Evolutionary conservation across 1,140 invertebrate genomes (phyloP).

Genomic region (Zaprionus lachaisei): DNA sequence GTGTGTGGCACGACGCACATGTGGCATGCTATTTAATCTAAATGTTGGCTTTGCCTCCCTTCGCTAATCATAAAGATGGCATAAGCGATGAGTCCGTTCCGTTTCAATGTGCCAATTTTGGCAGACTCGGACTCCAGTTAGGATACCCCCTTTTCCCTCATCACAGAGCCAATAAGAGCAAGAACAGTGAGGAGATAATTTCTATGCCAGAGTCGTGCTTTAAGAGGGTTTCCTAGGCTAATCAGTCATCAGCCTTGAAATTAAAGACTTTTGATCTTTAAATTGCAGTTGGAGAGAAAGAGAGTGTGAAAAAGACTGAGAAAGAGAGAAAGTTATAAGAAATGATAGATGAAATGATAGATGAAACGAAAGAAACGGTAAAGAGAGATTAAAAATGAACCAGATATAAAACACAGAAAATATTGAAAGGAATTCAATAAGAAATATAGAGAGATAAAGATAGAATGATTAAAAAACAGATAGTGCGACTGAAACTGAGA

Average conservation of each 20-base stretch:
- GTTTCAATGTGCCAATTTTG: constrained; percentile 31
- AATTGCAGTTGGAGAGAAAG: too few species aligned
- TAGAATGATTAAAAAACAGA: too few species aligned
- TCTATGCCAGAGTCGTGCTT: background rate
- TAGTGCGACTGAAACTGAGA: too few species aligned
- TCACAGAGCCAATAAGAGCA: background rate
- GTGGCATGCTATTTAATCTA: constrained; percentile 73
- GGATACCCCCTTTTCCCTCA: background rate
- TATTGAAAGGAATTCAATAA: too few species aligned
- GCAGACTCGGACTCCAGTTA: background rate
- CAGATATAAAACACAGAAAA: too few species aligned
- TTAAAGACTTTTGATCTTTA: too few species aligned
- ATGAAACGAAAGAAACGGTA: too few species aligned
- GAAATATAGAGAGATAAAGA: too few species aligned
- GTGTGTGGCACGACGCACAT: constrained; percentile 44
- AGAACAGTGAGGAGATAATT: constrained; percentile 1
- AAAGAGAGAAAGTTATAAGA: background rate
- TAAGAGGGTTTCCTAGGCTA: background rate
- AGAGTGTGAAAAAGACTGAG: background rate
- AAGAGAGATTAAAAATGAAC: too few species aligned
- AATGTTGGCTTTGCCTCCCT: constrained; percentile 71
- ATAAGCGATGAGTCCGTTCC: constrained; percentile 70
- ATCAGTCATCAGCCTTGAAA: too few species aligned
- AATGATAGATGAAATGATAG: too few species aligned
- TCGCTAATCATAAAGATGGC: constrained; percentile 78